phyloP scores from a whole-genome alignment of 2,113 vertebrate genomes.

The Archocentrus centrarchus region DNA sequence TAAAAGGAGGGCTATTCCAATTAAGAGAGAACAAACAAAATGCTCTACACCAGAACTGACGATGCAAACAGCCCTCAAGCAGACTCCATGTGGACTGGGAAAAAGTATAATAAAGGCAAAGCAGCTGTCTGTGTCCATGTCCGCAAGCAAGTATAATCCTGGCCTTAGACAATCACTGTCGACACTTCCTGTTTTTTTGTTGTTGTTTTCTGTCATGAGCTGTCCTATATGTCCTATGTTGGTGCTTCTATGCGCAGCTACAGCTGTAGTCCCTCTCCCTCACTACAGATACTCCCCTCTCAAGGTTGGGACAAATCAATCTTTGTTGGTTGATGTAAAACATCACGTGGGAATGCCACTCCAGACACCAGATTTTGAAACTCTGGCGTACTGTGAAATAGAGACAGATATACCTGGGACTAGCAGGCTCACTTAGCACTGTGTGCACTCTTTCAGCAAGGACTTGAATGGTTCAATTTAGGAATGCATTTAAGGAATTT shows the following conservation, averaged over 20 bases:
- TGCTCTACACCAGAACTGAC: background rate
- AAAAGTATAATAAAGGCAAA: background rate
- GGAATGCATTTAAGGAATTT: background rate
- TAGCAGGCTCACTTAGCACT: rapidly evolving
- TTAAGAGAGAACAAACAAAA: too few relatives aligned
- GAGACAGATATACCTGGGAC: background rate
- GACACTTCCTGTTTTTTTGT: background rate
- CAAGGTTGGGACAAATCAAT: background rate
- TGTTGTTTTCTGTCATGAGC: background rate
- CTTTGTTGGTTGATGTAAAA: background rate
- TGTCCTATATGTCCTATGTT: background rate
- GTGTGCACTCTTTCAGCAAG: background rate
- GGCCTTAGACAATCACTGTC: slow-evolving; percentile 3
- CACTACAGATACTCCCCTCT: background rate
- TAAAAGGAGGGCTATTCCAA: too few relatives aligned
- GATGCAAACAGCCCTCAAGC: background rate
- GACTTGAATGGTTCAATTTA: background rate
- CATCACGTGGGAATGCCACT: background rate
- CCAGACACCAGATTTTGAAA: background rate
- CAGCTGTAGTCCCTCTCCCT: background rate
- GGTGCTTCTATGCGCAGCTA: background rate
- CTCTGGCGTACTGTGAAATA: background rate
- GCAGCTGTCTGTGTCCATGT: background rate
- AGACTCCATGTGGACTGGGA: background rate
- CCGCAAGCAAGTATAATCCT: background rate